A percentile compares a stretch with the other conserved stretches of the same genome.
These are phyloP conservation scores for Chionomys nivalis DNA, from an alignment of 2,113 vertebrate genomes.

Conservation along the genomic window DNA sequence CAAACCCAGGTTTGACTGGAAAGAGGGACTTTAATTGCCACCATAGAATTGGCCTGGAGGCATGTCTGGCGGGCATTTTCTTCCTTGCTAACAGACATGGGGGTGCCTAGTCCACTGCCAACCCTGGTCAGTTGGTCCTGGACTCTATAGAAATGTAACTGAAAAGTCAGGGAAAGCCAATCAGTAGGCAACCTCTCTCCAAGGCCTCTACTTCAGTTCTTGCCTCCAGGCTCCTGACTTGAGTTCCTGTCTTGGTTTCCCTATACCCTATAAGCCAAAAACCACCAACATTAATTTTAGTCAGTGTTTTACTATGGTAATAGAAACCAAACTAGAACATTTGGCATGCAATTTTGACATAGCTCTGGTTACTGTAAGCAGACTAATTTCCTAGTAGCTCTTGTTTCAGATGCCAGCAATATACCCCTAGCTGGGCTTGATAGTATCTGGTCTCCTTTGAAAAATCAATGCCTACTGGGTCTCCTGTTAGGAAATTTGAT, in stretches of 20 bases:
- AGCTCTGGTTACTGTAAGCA: not conserved
- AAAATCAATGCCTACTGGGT: constrained; percentile 51
- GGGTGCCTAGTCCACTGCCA: not conserved
- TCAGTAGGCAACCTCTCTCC: not conserved
- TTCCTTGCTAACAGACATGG: not conserved
- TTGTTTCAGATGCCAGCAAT: not conserved
- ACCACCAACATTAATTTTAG: not conserved
- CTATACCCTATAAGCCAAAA: not conserved
- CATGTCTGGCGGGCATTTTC: not conserved
- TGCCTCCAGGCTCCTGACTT: not conserved
- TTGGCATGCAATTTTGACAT: not conserved
- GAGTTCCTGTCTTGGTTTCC: not conserved
- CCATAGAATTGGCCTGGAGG: not conserved
- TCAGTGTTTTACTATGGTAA: not conserved
- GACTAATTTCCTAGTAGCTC: not conserved
- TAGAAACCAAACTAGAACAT: not conserved
- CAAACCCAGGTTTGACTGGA: not conserved
- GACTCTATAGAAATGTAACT: not conserved
- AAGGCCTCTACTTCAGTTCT: not conserved
- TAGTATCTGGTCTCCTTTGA: not conserved
- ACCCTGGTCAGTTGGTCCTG: too few relatives aligned
- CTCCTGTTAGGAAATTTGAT: constrained; percentile 63
- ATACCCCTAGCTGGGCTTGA: not conserved
- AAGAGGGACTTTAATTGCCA: not conserved
- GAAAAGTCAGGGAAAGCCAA: not conserved